Evolutionary conservation across 1,140 invertebrate genomes (phyloP).

Genomic region (Microplitis demolitor): DNA sequence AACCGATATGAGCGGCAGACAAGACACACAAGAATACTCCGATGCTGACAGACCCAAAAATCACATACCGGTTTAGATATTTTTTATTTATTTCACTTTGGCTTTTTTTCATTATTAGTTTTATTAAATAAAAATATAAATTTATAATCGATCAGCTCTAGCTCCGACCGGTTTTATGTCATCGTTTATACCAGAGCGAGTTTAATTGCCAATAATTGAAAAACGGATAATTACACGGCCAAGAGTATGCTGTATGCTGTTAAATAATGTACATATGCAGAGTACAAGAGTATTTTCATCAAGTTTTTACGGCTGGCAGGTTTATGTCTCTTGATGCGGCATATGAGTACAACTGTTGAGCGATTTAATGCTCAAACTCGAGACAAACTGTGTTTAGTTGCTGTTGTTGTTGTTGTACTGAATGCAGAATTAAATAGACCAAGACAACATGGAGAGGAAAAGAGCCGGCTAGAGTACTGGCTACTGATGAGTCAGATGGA

Average conservation of each 20-base stretch:
- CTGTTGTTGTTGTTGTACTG: too few relatives aligned
- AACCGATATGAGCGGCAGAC: slow-evolving; percentile 18
- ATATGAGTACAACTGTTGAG: slow-evolving; percentile 49
- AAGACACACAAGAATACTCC: slow-evolving; percentile 21
- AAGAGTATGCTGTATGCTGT: not conserved
- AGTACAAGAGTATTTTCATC: slow-evolving; percentile 23
- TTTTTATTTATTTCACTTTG: too few relatives aligned
- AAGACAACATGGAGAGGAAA: not conserved
- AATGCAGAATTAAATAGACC: not conserved
- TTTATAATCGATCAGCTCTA: not conserved
- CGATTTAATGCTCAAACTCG: slow-evolving; percentile 38
- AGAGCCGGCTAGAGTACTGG: not conserved
- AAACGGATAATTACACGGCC: not conserved
- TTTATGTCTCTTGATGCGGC: slow-evolving; percentile 46
- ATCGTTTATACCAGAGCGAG: not conserved
- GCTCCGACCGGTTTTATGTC: too few relatives aligned
- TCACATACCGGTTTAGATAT: slow-evolving; percentile 44
- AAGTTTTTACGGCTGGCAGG: slow-evolving; percentile 40
- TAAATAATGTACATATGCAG: not conserved
- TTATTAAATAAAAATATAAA: not conserved
- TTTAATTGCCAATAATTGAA: slow-evolving; percentile 23
- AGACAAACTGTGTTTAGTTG: not conserved
- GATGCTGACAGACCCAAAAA: slow-evolving; percentile 43
- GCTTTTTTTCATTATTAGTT: slow-evolving; percentile 1
- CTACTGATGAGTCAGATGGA: not conserved